phyloP scores from a whole-genome alignment of 2,113 vertebrate species.

The Gallinago undulata region DNA sequence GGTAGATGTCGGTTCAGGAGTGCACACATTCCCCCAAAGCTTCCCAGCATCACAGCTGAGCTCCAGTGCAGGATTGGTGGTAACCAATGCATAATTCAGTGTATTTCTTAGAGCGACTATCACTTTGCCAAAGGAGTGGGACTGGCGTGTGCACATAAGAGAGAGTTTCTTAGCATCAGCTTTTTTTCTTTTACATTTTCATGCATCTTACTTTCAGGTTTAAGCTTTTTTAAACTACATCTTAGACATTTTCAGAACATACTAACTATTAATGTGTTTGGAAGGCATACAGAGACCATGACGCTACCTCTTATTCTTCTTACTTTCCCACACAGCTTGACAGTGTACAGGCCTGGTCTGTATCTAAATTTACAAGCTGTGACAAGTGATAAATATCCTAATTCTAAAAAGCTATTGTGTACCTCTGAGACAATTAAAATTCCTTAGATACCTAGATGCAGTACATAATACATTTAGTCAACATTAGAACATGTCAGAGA shows the following conservation, averaged over 20 bases:
- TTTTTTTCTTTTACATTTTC: neutral
- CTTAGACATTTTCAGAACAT: conserved; percentile 6
- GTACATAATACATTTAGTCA: conserved; percentile 60
- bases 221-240: neutral
- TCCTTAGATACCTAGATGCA: conserved; percentile 56
- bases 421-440: conserved; percentile 63
- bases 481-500: conserved; percentile 53
- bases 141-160: neutral
- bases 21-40: neutral
- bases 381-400: conserved; percentile 65
- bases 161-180: neutral
- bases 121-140: neutral
- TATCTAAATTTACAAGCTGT: conserved; percentile 55
- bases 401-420: conserved; percentile 55
- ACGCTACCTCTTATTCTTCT: conserved; percentile 7
- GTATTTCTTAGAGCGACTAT: neutral
- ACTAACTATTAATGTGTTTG: neutral
- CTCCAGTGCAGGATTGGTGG: neutral
- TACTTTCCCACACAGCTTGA: conserved; percentile 51
- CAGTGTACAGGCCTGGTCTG: conserved; percentile 51
- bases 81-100: neutral
- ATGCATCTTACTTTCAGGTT: neutral
- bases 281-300: conserved; percentile 44
- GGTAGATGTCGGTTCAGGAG: neutral
- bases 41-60: neutral